Base-by-base conservation (phyloP, 1,140 invertebrate species). In the Lasaia peninsularis region DNA sequence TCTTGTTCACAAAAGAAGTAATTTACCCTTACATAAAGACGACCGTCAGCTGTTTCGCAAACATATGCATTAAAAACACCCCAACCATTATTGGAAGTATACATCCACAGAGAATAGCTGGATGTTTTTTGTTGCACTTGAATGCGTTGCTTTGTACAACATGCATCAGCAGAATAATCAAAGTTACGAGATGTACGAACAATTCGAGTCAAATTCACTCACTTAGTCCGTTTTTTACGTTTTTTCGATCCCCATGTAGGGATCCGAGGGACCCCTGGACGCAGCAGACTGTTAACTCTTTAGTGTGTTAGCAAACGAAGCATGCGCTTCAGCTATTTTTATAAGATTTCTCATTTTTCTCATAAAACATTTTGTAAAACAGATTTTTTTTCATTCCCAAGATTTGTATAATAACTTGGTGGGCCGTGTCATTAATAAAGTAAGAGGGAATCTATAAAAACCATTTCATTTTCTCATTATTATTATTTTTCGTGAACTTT, bases 271-370 rank as follows among this genome's bases (percentile, higher is more conserved):
- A 62, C 74, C 78, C 78, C 71, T 62, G 69, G 72, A 77, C 67
- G 71, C 78, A 83, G 67, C 69, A 86, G 81, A 83, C 80, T 82
- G 81, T 80, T 82, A 83, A 86, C 80, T 77, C 80, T 80, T 77
- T 73, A 63, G 71, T 81, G 74, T 80, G 73, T 81, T 71, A 65
- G 73, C 71, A 76, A 59, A 63, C 62, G 58, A 60, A 40, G 56
- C 55, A 52, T 34, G 59, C 51, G 55, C 55, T 63, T 66, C 58
- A 63, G 60, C 58, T 57, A 61, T 65, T 60, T 56, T 60, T 55
- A 56, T 54, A 48, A 48, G 40, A 48, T 44, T 44, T n/a, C 40
- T 21, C 20, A 14, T 44, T 44, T 44, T 44, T 18, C 11, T 11
- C 16, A 18, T 5, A 40, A 20, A 44, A n/a, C 5, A 18, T 20